Evolutionary conservation across 2,888 invertebrate species (phyloP), one percentile per base, ranked within the genome.

Genomic region (Argyresthia albistria): DNA sequence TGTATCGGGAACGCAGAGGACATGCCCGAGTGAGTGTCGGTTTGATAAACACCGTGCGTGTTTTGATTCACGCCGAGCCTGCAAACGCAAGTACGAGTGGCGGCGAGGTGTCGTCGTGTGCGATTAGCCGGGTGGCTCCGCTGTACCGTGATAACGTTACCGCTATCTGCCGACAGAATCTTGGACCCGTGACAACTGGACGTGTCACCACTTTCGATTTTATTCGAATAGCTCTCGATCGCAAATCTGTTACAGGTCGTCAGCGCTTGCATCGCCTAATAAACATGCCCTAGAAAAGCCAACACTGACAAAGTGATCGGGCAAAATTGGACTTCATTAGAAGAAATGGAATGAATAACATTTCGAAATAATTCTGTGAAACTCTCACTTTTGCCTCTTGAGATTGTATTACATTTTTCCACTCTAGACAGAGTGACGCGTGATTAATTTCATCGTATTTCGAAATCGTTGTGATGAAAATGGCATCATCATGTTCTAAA

Each of bases 161-260:
- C 75, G 75, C 77, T 82, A 83, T 86, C 84, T 70, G 62, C 60
- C 67, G 82, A 83, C 86, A 81, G 81, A 69, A 79, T 84, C 84
- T 86, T 86, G 86, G 84, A 82, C 63, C 67, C 58, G 72, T 70
- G 76, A 78, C 86, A 86, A 84, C 72, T 76, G 72, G 68, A 69
- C 65, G 61, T 66, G 65, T 67, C 67, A 71, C 66, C 71, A 79
- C 78, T 81, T 78, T 81, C 77, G 62, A 64, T 80, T 80, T 78
- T 69, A 10, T 50, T 50, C 15, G 35, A 46, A 46, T 46, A 25
- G 9, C 52, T 37, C 10, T 12, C 25, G 43, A 50, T 48, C 9
- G 2, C 37, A n/a, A 25, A 25, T 25, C 25, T 25, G 14, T 46
- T 46, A 2, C 10, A 16, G 16, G 10, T 15, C 6, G 11, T 42